Evolutionary conservation across 2,888 invertebrate genomes (phyloP).

Genomic region (Agonopterix heracliana): DNA sequence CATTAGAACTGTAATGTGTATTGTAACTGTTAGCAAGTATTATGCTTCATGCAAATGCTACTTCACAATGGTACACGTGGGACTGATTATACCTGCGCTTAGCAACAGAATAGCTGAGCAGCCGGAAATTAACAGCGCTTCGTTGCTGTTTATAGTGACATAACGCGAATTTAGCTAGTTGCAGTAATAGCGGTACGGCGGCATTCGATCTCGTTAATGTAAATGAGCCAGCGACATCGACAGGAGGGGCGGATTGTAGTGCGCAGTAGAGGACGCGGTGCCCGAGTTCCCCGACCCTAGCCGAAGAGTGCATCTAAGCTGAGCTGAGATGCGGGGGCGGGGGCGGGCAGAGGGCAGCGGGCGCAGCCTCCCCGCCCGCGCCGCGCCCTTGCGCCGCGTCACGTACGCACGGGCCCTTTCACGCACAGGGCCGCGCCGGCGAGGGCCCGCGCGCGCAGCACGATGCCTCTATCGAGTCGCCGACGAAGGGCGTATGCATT

Average conservation of each 20-base stretch:
- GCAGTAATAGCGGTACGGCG: conserved; percentile 30
- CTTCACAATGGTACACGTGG: conserved; percentile 35
- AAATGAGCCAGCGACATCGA: conserved; percentile 33
- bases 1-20: background rate
- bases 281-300: conserved; percentile 41
- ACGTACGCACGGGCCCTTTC: conserved; percentile 62
- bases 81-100: conserved; percentile 32
- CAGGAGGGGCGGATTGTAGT: conserved; percentile 19
- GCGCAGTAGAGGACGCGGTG: conserved; percentile 41
- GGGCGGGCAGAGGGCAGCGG: conserved; percentile 22
- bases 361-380: conserved; percentile 21
- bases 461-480: conserved; percentile 50
- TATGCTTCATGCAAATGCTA: conserved; percentile 20
- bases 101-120: conserved; percentile 55
- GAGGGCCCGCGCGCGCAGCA: conserved; percentile 59
- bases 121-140: conserved; percentile 53
- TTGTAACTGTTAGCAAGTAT: background rate
- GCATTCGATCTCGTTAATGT: conserved; percentile 36
- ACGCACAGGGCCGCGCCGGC: conserved; percentile 36
- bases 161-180: conserved; percentile 31
- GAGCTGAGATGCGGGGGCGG: conserved; percentile 49
- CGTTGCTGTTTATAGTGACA: conserved; percentile 17
- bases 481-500: conserved; percentile 63
- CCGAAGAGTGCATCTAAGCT: conserved; percentile 48
- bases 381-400: conserved; percentile 43